These are phyloP conservation scores for Empidonax alnorum DNA, from an alignment of 2,113 vertebrate genomes.

Conservation along the genomic window DNA sequence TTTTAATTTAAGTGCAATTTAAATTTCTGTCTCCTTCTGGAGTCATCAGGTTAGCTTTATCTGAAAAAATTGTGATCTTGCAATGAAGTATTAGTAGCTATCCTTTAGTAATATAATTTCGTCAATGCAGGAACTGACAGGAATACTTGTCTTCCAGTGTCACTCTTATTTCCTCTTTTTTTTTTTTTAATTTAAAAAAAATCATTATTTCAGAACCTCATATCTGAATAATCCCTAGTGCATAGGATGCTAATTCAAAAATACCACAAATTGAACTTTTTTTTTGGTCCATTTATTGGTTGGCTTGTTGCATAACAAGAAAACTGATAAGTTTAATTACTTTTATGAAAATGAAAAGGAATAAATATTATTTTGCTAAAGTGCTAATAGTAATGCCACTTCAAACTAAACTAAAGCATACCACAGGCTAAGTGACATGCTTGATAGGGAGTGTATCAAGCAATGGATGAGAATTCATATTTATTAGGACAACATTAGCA, in stretches of 20 bases:
- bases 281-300: slow-evolving; percentile 46
- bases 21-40: not conserved
- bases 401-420: slow-evolving; percentile 40
- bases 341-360: slow-evolving; percentile 69
- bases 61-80: not conserved
- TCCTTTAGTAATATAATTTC: not conserved
- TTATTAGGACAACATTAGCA: slow-evolving; percentile 44
- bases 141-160: not conserved
- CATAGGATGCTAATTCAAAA: slow-evolving; percentile 23
- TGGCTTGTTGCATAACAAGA: slow-evolving; percentile 47
- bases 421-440: not conserved
- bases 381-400: slow-evolving; percentile 5
- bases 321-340: slow-evolving; percentile 62
- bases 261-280: not conserved
- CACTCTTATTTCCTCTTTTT: not conserved
- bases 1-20: not conserved
- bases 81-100: not conserved
- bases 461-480: slow-evolving; percentile 32
- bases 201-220: slow-evolving; percentile 14
- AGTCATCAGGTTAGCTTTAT: not conserved
- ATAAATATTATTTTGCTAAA: slow-evolving; percentile 21
- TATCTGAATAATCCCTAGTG: slow-evolving; percentile 18
- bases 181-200: not conserved
- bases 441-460: slow-evolving; percentile 7
- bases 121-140: not conserved